Evolutionary conservation across 2,888 invertebrate species (phyloP).

Genomic region (Bhutanitis thaidina): DNA sequence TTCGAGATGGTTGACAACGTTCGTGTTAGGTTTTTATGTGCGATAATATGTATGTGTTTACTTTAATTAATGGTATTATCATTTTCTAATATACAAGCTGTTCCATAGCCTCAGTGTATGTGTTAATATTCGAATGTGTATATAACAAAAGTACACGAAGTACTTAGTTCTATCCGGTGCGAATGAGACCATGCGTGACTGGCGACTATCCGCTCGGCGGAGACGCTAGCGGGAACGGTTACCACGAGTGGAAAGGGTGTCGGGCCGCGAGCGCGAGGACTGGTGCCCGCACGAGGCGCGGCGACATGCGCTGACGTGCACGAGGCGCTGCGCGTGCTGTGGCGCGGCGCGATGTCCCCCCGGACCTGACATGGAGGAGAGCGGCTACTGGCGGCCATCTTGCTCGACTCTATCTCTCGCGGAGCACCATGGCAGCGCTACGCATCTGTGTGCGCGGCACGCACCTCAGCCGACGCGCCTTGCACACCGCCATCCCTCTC

Average conservation of each 20-base stretch:
- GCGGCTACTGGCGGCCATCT: slow-evolving; percentile 74
- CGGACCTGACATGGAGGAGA: slow-evolving; percentile 73
- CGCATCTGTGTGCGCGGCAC: slow-evolving; percentile 70
- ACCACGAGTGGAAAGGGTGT: slow-evolving; percentile 69
- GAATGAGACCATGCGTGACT: slow-evolving; percentile 69
- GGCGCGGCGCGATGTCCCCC: slow-evolving; percentile 76
- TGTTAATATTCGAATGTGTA: slow-evolving; percentile 2
- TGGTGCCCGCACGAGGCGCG: slow-evolving; percentile 78
- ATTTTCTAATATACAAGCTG: too few species aligned
- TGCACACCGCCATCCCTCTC: slow-evolving; percentile 63
- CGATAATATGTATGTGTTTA: too few species aligned
- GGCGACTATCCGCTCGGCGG: slow-evolving; percentile 56
- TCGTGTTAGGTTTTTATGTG: too few species aligned
- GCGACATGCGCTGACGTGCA: slow-evolving; percentile 77
- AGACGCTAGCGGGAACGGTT: slow-evolving; percentile 57
- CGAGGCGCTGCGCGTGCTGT: slow-evolving; percentile 76
- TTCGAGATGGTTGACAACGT: slow-evolving; percentile 11
- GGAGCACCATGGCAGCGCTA: slow-evolving; percentile 71
- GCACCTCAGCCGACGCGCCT: slow-evolving; percentile 60
- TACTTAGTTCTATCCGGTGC: slow-evolving; percentile 36
- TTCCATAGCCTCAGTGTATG: not conserved
- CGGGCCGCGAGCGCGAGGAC: slow-evolving; percentile 76
- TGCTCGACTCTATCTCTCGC: slow-evolving; percentile 75
- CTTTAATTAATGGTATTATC: too few species aligned
- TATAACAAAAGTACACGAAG: slow-evolving; percentile 20